Base-by-base conservation (phyloP, 1,140 invertebrate genomes). In the Formica exsecta region DNA sequence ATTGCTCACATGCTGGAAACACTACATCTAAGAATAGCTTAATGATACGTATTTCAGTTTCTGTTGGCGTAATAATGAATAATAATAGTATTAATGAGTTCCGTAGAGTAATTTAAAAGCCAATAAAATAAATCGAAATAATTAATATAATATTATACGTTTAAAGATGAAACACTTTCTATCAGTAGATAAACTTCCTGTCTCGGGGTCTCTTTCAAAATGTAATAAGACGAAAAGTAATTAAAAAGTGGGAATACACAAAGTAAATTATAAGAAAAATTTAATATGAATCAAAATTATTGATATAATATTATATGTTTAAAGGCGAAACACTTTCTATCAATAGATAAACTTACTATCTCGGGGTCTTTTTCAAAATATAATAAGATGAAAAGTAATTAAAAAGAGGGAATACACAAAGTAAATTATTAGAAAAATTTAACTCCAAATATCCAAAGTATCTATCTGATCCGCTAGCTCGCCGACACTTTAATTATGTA, bases 401-500 rank as follows among this genome's bases (percentile, higher is more conserved):
- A 73, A 83, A 19, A 61, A 44, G 25, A 22, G 38, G 11, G 44
- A 71, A 71, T 25, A 11, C 19, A 29, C 22, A 19, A 81, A 59
- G 32, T 73, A 16, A 25, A 44, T 38, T 44, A 22, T 25, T n/a
- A 61, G 54, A 38, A 74, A 73, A 83, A 83, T 62, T 62, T 6
- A 83, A 16, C 62, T 77, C 73, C 29, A 22, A 19, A 65, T 85
- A 65, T 81, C 44, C 48, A 36, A 16, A 44, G 48, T 77, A 68
- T 57, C 36, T 22, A 44, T 48, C 68, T 19, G 66, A 87, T 80
- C 59, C 54, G n/a, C 54, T 61, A 62, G 48, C 57, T 70, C 59
- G 77, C 51, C 44, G 57, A 51, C 77, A 65, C 80, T 88, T 83
- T 90, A 90, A 90, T 90, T 88, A 88, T 84, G 71, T 74, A 90